Base-by-base conservation (phyloP, 2,113 vertebrate species). In the Tichodroma muraria region DNA sequence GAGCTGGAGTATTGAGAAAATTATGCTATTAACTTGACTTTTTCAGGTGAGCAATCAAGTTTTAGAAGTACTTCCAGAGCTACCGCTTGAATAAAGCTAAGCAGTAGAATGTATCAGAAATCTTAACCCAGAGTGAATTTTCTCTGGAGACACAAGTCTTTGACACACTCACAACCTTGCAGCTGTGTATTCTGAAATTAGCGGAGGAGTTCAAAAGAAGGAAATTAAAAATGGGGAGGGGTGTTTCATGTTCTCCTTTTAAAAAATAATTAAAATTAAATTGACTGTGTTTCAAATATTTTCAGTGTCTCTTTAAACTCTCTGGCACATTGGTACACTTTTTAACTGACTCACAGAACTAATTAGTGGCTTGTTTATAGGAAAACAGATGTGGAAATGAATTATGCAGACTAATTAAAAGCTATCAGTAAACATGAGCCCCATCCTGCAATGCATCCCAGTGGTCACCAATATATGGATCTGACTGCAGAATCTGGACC, bases 371-470 rank as follows among this genome's bases (percentile, higher is more conserved):
- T 90, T 92, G 80, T 95, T 97, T 97, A 84, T 86, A 92, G 85
- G 90, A 95, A 96, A 95, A 82, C 92, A 97, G 92, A 94, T 95
- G 94, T 90, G 90, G 76, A 95, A 96, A 95, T 92, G 85, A 92
- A 73, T 91, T 88, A 85, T 93, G 69, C 52, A 92, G 91, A 57
- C 85, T 96, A 95, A 95, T 95, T 94, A 95, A 95, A 93, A 95
- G 80, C 90, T 71, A 88, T 81, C 85, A 84, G 52, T 90, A 92
- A 92, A 90, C 86, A 88, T 31, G 30, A 91, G 25, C 37, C 76
- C 53, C 40, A 65, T 92, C 35, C 54, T 95, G 50, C 72, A 75
- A 61, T 86, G 40, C 68, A 68, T 72, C 64, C 68, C 70, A 77
- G 57, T 65, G 70, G 75, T 42, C 60, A 79, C 84, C 42, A 35